Percentiles rank a stretch among this genome's conserved stretches.
Evolutionary conservation across 2,888 invertebrate species (phyloP).

Genomic region (Phaedon cochleariae): DNA sequence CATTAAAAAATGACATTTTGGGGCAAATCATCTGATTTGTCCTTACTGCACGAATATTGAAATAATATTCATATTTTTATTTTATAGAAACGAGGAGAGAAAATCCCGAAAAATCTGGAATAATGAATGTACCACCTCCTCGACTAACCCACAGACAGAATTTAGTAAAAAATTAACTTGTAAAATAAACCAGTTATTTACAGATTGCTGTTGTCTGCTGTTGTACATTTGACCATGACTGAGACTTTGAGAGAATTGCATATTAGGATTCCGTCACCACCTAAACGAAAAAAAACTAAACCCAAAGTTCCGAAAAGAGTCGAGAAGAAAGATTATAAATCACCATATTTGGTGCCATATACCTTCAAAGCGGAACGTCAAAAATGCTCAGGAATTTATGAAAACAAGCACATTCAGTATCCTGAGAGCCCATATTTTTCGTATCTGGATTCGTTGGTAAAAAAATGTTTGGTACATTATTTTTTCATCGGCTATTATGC

Average conservation of each 20-base stretch:
- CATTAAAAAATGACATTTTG: too few species aligned
- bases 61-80: too few species aligned
- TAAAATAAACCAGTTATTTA: too few species aligned
- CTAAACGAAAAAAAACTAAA: conserved; percentile 30
- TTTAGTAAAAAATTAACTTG: too few species aligned
- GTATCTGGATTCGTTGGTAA: conserved; percentile 44
- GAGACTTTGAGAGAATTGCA: conserved; percentile 58
- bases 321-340: conserved; percentile 43
- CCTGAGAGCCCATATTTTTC: conserved; percentile 57
- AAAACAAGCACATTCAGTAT: conserved; percentile 51
- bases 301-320: conserved; percentile 23
- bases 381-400: conserved; percentile 50
- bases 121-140: too few species aligned
- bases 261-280: conserved; percentile 60
- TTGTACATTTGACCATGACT: conserved; percentile 57
- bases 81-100: too few species aligned
- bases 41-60: too few species aligned
- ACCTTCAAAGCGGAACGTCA: conserved; percentile 39
- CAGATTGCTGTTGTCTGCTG: conserved; percentile 56
- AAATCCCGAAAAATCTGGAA: too few species aligned
- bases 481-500: too few species aligned
- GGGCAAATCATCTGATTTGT: too few species aligned
- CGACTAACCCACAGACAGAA: too few species aligned
- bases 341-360: conserved; percentile 55
- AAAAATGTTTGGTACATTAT: too few species aligned